Percentiles rank a stretch among this genome's conserved stretches.
These are phyloP conservation scores for Apamea epomidion DNA, from an alignment of 2,888 invertebrate species.

Conservation along the genomic window DNA sequence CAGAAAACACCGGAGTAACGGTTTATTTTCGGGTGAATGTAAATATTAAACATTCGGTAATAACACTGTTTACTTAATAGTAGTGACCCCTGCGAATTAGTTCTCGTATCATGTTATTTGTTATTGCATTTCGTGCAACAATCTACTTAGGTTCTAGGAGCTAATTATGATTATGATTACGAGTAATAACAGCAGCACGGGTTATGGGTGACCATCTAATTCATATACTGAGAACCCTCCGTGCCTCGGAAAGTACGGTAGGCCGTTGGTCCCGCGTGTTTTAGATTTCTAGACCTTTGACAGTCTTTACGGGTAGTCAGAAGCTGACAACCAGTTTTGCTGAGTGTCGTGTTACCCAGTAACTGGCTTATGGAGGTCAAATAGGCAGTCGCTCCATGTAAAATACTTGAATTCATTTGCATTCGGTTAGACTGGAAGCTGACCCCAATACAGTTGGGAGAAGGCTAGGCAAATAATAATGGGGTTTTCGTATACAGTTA, in stretches of 20 bases:
- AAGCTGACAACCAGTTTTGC: background rate
- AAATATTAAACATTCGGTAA: conserved; percentile 56
- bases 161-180: conserved; percentile 7
- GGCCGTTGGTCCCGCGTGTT: too few species aligned
- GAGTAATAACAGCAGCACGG: background rate
- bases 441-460: background rate
- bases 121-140: conserved; percentile 22
- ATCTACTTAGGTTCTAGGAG: conserved; percentile 14
- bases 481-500: background rate
- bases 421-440: background rate
- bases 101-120: conserved; percentile 32
- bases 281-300: background rate
- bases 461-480: background rate
- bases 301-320: background rate
- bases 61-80: conserved; percentile 53
- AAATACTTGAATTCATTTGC: background rate
- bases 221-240: too few species aligned
- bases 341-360: background rate
- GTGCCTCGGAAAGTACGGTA: background rate
- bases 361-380: background rate
- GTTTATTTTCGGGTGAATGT: conserved; percentile 51
- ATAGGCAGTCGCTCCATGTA: background rate
- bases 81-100: conserved; percentile 44
- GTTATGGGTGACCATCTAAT: too few species aligned
- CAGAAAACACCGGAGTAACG: conserved; percentile 28